Conservation (phyloP, 2,888 invertebrate genomes). For the Steinernema hermaphroditum region DNA sequence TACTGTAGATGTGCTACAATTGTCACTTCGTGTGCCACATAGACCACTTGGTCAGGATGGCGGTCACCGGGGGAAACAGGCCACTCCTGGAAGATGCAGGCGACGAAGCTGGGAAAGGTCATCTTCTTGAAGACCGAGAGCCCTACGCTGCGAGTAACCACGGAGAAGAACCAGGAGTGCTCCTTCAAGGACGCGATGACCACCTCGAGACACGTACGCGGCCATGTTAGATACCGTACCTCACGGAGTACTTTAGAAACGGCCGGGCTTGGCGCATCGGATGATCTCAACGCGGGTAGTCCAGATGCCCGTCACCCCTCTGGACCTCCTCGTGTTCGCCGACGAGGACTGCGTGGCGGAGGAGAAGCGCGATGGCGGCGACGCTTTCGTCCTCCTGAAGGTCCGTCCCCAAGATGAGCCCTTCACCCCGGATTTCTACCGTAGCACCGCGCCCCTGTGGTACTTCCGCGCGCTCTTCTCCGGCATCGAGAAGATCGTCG, state of each 20-base stretch:
- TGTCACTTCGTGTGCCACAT: neutral
- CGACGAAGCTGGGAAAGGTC: neutral
- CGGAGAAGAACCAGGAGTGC: constrained; percentile 14
- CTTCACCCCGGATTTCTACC: neutral
- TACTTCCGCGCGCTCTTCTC: neutral
- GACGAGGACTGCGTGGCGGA: neutral
- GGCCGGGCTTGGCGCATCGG: neutral
- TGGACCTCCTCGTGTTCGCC: neutral
- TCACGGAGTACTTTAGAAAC: neutral
- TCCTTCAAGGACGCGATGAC: constrained; percentile 8
- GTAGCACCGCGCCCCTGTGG: neutral
- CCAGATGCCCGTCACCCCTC: neutral
- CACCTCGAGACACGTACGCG: neutral
- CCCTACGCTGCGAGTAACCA: neutral
- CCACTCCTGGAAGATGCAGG: constrained; percentile 2
- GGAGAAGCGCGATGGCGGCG: neutral
- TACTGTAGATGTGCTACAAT: neutral
- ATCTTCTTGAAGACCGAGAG: constrained; percentile 25
- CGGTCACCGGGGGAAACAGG: neutral
- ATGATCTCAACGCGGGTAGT: neutral
- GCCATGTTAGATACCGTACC: too few species aligned
- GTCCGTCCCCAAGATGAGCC: neutral
- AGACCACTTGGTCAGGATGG: neutral
- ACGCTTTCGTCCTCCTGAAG: neutral
- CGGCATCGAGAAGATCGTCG: constrained; percentile 14